A percentile compares a stretch with the other conserved stretches of the same genome.
These are phyloP conservation scores for Notolabrus celidotus DNA, from an alignment of 2,797 vertebrate genomes.

Conservation along the genomic window DNA sequence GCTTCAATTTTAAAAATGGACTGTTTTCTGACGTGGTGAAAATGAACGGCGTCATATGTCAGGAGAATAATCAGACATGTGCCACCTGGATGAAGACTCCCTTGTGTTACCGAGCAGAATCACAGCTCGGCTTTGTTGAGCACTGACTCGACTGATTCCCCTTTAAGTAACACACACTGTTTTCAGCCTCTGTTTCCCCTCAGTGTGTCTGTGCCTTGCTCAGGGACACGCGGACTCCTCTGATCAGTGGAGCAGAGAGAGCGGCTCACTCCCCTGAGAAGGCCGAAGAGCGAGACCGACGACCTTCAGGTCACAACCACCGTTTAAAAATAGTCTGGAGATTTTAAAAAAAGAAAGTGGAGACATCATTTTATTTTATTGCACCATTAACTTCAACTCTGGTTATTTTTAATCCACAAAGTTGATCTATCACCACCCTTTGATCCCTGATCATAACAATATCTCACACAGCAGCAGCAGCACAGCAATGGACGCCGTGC, in stretches of 20 bases:
- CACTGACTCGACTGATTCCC: too few species aligned
- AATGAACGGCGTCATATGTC: neutral
- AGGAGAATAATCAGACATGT: too few species aligned
- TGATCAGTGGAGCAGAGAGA: neutral
- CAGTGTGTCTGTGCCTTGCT: slow-evolving; percentile 13
- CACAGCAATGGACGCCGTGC: slow-evolving; percentile 47
- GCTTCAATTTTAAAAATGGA: neutral
- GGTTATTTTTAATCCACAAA: neutral
- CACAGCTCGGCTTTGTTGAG: neutral
- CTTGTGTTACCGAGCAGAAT: slow-evolving; percentile 4
- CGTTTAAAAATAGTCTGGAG: neutral
- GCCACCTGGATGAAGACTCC: neutral
- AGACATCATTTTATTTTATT: too few species aligned
- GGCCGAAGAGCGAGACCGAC: neutral
- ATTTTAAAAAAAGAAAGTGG: too few species aligned
- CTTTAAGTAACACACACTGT: too few species aligned
- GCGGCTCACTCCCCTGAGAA: neutral
- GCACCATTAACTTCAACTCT: too few species aligned
- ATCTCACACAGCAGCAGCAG: slow-evolving; percentile 49
- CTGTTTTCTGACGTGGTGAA: slow-evolving; percentile 9
- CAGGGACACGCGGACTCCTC: slow-evolving; percentile 9
- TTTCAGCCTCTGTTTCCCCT: neutral
- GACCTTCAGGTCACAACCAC: neutral
- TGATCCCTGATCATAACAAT: slow-evolving; percentile 41
- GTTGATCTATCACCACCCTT: neutral